Percentiles rank a stretch among this genome's conserved stretches.
phyloP scores from a whole-genome alignment of 1,140 invertebrate genomes.

The Daktulosphaira vitifoliae region DNA sequence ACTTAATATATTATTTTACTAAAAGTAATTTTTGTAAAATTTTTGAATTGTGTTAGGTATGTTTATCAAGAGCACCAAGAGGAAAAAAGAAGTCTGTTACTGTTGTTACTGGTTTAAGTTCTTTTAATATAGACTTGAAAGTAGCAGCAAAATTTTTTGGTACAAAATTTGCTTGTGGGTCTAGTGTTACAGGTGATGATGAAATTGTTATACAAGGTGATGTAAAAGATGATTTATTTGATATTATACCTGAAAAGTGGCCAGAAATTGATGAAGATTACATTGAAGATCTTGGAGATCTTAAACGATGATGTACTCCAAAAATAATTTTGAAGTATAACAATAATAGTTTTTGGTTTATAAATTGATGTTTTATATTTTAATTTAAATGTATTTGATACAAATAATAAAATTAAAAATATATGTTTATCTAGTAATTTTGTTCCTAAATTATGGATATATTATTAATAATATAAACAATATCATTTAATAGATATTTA shows the following conservation, averaged over 20 bases:
- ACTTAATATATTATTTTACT: no score
- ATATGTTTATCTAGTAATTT: no score
- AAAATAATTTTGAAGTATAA: neutral
- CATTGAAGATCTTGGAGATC: conserved; percentile 43
- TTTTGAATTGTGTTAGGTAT: conserved; percentile 36
- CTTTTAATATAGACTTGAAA: conserved; percentile 96
- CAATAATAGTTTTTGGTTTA: neutral
- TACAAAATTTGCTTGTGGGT: conserved; percentile 95
- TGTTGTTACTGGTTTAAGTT: conserved; percentile 73
- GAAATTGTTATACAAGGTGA: conserved; percentile 99
- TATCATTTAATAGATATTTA: no score
- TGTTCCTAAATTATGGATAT: no score
- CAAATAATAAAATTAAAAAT: no score
- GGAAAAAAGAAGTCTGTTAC: conserved; percentile 99
- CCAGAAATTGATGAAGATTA: conserved; percentile 53
- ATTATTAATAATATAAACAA: no score
- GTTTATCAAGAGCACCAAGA: conserved; percentile 80
- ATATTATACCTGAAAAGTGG: conserved; percentile 97
- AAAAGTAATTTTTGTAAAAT: no score
- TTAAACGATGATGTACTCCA: conserved; percentile 40
- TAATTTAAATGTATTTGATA: no score
- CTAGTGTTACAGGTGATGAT: conserved; percentile 95
- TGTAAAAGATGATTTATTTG: conserved; percentile 94
- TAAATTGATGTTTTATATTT: neutral
- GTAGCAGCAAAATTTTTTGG: conserved; percentile 97